Evolutionary conservation across 1,140 invertebrate species (phyloP).

Genomic region (Ericerus pela): DNA sequence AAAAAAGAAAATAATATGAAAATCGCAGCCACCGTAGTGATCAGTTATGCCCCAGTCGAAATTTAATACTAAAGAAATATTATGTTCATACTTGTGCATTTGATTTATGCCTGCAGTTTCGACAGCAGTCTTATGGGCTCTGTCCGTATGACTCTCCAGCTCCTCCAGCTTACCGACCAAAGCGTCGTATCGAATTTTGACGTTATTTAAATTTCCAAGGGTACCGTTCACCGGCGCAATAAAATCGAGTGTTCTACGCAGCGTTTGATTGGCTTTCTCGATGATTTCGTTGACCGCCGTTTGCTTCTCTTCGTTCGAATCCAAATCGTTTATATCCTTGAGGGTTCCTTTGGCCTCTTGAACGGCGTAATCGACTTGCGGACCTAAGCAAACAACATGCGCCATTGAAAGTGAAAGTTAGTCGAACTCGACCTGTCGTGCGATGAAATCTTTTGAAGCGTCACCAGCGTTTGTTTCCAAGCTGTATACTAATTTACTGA

Average conservation of each 20-base stretch:
- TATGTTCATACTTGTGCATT: constrained; percentile 29
- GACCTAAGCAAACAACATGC: constrained; percentile 31
- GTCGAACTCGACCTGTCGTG: background rate
- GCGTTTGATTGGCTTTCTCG: constrained; percentile 20
- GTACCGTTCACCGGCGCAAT: constrained; percentile 47
- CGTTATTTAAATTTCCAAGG: constrained; percentile 35
- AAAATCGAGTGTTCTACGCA: constrained; percentile 39
- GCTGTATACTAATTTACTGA: constrained; percentile 20
- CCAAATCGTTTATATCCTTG: constrained; percentile 36
- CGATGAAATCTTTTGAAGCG: constrained; percentile 8
- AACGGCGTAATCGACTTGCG: constrained; percentile 60
- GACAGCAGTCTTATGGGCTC: constrained; percentile 41
- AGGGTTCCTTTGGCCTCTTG: constrained; percentile 54
- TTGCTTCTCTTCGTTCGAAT: constrained; percentile 4
- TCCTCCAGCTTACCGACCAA: constrained; percentile 55
- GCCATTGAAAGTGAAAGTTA: background rate
- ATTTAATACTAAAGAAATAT: no score
- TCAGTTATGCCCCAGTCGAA: no score
- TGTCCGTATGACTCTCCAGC: constrained; percentile 47
- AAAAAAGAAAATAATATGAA: constrained; percentile 1
- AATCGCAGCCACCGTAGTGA: no score
- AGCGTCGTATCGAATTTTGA: constrained; percentile 41
- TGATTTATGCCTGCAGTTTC: constrained; percentile 45
- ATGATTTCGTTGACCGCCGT: constrained; percentile 36
- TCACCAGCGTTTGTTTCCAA: constrained; percentile 18